phyloP scores from a whole-genome alignment of 2,888 invertebrate genomes.

The Cylloceria caligata region DNA sequence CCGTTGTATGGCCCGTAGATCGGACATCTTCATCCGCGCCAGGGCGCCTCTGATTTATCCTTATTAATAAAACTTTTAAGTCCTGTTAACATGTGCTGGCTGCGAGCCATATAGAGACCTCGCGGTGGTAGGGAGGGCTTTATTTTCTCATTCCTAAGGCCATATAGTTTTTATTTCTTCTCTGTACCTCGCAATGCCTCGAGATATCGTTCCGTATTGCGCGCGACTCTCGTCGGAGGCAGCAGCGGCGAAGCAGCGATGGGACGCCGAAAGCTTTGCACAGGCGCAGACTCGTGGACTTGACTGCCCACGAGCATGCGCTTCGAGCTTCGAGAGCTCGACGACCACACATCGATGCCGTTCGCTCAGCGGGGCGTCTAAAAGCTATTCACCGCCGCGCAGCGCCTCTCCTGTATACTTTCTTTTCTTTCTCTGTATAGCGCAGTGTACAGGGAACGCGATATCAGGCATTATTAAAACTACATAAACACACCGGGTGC shows the following conservation, averaged over 20 bases:
- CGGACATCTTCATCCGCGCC: slow-evolving; percentile 81
- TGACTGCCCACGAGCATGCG: slow-evolving; percentile 5
- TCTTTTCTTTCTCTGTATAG: slow-evolving; percentile 17
- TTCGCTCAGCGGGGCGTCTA: slow-evolving; percentile 70
- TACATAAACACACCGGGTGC: slow-evolving; percentile 81
- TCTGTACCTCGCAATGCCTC: slow-evolving; percentile 27
- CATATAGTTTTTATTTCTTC: slow-evolving; percentile 7
- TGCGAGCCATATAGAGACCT: slow-evolving; percentile 60
- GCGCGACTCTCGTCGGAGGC: slow-evolving; percentile 25
- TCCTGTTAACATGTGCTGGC: slow-evolving; percentile 82
- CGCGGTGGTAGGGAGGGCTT: slow-evolving; percentile 54
- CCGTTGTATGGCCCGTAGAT: slow-evolving; percentile 31
- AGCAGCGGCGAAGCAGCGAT: not conserved
- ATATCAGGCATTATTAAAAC: slow-evolving; percentile 84
- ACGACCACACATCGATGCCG: slow-evolving; percentile 77
- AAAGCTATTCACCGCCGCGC: slow-evolving; percentile 51
- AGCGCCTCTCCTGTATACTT: slow-evolving; percentile 21
- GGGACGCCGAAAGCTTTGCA: slow-evolving; percentile 70
- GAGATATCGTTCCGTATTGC: slow-evolving; percentile 60
- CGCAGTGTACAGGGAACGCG: slow-evolving; percentile 68
- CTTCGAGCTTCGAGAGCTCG: slow-evolving; percentile 35
- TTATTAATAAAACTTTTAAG: slow-evolving; percentile 83
- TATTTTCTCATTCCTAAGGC: slow-evolving; percentile 19
- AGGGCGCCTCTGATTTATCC: slow-evolving; percentile 83
- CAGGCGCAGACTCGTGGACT: not conserved